Percentiles rank a stretch among this genome's conserved stretches.
Evolutionary conservation across 2,797 vertebrate species (phyloP).

Genomic region (Hydrolagus colliei): DNA sequence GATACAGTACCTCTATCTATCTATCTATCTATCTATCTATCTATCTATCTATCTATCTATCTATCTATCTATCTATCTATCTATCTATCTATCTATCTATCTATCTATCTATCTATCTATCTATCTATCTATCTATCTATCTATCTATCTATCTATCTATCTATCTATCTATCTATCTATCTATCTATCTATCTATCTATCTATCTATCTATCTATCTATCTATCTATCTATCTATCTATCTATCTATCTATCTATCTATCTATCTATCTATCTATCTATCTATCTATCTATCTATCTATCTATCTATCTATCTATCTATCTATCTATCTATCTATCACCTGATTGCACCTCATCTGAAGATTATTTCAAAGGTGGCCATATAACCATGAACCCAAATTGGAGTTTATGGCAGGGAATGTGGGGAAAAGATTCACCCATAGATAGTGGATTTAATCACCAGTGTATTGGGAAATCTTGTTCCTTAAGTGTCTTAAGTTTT

Average conservation of each 20-base stretch:
- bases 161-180: background rate
- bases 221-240: too few species aligned
- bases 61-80: too few species aligned
- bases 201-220: background rate
- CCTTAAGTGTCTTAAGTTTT: too few species aligned
- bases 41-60: background rate
- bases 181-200: constrained; percentile 14
- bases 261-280: constrained; percentile 12
- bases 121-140: background rate
- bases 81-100: background rate
- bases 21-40: constrained; percentile 14
- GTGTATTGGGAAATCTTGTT: too few species aligned
- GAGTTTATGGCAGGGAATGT: too few species aligned
- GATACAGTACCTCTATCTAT: background rate
- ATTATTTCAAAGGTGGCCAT: too few species aligned
- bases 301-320: too few species aligned
- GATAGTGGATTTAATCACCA: too few species aligned
- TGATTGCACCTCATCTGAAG: background rate
- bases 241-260: background rate
- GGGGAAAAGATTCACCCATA: too few species aligned
- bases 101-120: constrained; percentile 14
- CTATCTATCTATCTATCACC: too few species aligned
- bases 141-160: too few species aligned
- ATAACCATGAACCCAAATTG: too few species aligned
- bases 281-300: background rate